These are phyloP conservation scores for Dasypogon diadema DNA, from an alignment of 2,888 invertebrate genomes.

Conservation along the genomic window DNA sequence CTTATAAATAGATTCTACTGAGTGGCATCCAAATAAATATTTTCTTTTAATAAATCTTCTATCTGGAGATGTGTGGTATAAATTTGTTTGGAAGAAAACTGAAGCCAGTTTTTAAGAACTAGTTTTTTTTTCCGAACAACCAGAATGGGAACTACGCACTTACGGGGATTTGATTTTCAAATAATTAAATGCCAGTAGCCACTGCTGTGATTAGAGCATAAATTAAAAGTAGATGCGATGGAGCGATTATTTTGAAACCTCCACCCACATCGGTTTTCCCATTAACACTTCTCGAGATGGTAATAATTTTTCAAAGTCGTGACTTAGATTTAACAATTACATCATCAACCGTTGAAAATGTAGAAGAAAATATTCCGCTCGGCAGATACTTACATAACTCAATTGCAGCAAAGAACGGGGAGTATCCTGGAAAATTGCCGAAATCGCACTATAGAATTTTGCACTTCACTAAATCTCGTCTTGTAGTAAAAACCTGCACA, in stretches of 20 bases:
- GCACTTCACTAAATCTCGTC: not conserved
- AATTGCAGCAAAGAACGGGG: not conserved
- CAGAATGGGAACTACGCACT: constrained; percentile 15
- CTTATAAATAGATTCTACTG: too few relatives aligned
- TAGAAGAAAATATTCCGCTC: not conserved
- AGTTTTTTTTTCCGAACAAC: not conserved
- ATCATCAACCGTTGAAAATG: not conserved
- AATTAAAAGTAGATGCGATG: too few relatives aligned
- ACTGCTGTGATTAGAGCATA: too few relatives aligned
- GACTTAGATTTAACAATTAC: constrained; percentile 9
- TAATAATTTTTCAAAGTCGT: constrained; percentile 22
- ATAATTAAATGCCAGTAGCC: too few relatives aligned
- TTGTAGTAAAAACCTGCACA: not conserved
- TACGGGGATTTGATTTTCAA: not conserved
- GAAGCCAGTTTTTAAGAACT: too few relatives aligned
- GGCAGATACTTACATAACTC: constrained; percentile 23
- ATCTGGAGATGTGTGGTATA: too few relatives aligned
- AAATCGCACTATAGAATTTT: not conserved
- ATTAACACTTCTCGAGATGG: constrained; percentile 7
- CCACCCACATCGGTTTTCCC: constrained; percentile 26
- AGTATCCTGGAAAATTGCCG: not conserved
- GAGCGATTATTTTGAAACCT: not conserved
- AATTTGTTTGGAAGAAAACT: too few relatives aligned
- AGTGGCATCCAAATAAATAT: too few relatives aligned
- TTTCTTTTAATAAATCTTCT: too few relatives aligned